A percentile compares a stretch with the other conserved stretches of the same genome.
Evolutionary conservation across 1,140 invertebrate species (phyloP).

Genomic region (Phocides pigmalion): DNA sequence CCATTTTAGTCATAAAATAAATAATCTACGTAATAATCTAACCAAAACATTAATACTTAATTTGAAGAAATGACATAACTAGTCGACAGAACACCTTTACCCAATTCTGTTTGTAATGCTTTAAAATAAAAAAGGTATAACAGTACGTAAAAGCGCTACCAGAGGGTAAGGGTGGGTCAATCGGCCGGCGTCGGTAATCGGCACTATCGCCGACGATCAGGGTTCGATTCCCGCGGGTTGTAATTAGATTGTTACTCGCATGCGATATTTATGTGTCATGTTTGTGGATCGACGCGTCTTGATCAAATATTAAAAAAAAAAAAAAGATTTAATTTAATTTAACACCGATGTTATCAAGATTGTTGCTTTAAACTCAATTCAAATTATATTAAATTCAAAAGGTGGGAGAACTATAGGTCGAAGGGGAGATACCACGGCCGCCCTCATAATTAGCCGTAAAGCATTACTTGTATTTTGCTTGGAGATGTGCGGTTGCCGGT

Average conservation of each 20-base stretch:
- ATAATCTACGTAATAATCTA: no score
- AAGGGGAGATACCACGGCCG: no score
- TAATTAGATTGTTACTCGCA: slow-evolving; percentile 82
- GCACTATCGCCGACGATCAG: slow-evolving; percentile 68
- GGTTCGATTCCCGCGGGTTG: slow-evolving; percentile 78
- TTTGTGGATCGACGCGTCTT: slow-evolving; percentile 42
- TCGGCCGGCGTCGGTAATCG: slow-evolving; percentile 59
- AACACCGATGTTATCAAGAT: no score
- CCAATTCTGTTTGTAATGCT: slow-evolving; percentile 10
- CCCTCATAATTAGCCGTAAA: no score
- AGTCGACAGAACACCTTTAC: neutral
- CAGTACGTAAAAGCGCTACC: slow-evolving; percentile 19
- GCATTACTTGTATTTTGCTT: no score
- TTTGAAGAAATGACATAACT: neutral
- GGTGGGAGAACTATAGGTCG: no score
- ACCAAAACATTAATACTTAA: no score
- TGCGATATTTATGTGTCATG: slow-evolving; percentile 76
- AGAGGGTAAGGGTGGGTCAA: slow-evolving; percentile 51
- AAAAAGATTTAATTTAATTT: no score
- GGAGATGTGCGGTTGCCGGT: no score
- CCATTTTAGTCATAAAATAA: no score
- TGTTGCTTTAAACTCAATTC: no score
- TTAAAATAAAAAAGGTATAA: slow-evolving; percentile 15
- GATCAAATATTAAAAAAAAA: slow-evolving; percentile 44
- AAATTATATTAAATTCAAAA: no score